Conservation (phyloP, 2,888 invertebrate genomes). For the Boloria selene region DNA sequence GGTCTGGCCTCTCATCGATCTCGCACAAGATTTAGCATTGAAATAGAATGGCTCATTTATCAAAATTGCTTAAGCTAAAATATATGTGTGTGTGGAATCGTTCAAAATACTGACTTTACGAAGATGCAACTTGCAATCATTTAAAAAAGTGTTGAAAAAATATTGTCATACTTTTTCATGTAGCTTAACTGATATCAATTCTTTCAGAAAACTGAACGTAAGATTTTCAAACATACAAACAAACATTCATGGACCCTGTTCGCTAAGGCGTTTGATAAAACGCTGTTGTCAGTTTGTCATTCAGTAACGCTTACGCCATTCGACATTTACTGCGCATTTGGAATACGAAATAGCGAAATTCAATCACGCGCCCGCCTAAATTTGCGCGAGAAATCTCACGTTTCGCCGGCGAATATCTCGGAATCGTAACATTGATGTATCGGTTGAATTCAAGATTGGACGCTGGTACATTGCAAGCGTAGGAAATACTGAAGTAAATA, state of each 20-base stretch:
- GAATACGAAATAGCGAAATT: conserved; percentile 58
- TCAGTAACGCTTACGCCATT: conserved; percentile 49
- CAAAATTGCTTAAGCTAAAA: conserved; percentile 42
- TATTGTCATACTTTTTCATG: too few species aligned
- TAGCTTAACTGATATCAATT: not conserved
- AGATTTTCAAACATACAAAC: conserved; percentile 3
- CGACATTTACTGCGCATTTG: conserved; percentile 43
- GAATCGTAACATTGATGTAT: conserved; percentile 42
- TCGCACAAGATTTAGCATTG: conserved; percentile 35
- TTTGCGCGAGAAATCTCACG: conserved; percentile 62
- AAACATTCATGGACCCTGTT: conserved; percentile 33
- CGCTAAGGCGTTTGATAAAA: conserved; percentile 54
- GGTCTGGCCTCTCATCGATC: conserved; percentile 33
- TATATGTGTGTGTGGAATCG: not conserved
- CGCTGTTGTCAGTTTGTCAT: conserved; percentile 50
- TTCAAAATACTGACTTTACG: conserved; percentile 3
- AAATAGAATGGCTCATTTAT: conserved; percentile 39
- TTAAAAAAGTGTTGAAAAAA: too few species aligned
- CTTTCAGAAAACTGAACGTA: not conserved
- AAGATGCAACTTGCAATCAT: too few species aligned
- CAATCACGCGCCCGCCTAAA: conserved; percentile 59
- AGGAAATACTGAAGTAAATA: not conserved
- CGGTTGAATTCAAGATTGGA: conserved; percentile 17
- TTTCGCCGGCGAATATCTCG: conserved; percentile 53
- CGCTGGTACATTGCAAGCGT: conserved; percentile 10